phyloP scores from a whole-genome alignment of 2,113 vertebrate genomes.

The Aegotheles bennettii region DNA sequence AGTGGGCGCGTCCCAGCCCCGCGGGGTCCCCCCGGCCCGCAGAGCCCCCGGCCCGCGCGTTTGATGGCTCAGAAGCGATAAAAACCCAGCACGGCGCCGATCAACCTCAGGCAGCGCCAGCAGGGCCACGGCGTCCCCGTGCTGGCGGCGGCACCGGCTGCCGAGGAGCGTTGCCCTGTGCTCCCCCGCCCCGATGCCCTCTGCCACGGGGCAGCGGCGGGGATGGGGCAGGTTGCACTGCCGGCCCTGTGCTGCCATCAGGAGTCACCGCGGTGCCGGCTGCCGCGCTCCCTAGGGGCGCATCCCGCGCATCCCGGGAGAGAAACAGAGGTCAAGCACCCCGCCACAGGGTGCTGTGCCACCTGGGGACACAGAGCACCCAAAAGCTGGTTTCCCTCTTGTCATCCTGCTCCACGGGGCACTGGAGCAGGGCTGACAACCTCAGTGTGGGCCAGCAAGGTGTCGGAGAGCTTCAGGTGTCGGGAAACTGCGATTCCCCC shows the following conservation, averaged over 20 bases:
- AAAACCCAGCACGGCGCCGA: not conserved
- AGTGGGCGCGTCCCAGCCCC: too few species aligned
- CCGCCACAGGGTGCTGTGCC: fast-evolving
- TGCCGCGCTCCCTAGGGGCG: not conserved
- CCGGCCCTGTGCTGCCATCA: not conserved
- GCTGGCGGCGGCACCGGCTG: fast-evolving
- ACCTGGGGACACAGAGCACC: not conserved
- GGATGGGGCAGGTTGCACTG: not conserved
- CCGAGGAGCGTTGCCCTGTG: fast-evolving
- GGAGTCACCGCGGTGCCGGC: fast-evolving
- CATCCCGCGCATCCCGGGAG: fast-evolving
- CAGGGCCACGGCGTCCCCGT: fast-evolving
- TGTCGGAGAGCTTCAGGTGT: not conserved
- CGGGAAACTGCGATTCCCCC: not conserved
- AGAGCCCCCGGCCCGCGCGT: too few species aligned
- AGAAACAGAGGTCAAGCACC: not conserved
- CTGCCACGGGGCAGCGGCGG: not conserved
- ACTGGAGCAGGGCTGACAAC: not conserved
- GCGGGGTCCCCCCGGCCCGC: not conserved
- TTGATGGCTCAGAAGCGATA: not conserved
- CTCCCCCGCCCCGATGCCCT: fast-evolving
- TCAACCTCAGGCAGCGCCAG: fast-evolving
- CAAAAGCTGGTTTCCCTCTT: not conserved
- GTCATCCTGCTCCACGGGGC: fast-evolving
- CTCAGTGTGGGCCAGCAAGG: fast-evolving